A percentile compares a stretch with the other conserved stretches of the same genome.
Conservation (phyloP, 1,140 invertebrate species). For the Rhagoletis zephyria region DNA sequence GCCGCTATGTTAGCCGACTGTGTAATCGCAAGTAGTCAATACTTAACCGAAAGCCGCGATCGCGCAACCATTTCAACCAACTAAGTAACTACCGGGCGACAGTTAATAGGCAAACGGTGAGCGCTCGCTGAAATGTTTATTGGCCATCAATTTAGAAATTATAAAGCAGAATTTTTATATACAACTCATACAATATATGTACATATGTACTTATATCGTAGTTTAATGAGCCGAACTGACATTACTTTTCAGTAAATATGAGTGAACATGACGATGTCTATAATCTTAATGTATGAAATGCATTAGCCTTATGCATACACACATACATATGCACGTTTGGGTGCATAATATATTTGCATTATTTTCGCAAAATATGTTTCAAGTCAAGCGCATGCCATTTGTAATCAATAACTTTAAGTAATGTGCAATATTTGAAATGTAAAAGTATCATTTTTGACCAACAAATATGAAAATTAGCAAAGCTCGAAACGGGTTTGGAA, state of each 20-base stretch:
- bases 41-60: background rate
- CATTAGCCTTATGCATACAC: background rate
- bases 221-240: slow-evolving; percentile 22
- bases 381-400: background rate
- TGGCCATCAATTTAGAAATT: slow-evolving; percentile 18
- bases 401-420: background rate
- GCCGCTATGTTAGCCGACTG: background rate
- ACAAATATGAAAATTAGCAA: no score
- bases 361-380: background rate
- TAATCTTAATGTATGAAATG: no score
- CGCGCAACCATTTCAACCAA: background rate
- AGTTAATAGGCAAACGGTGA: slow-evolving; percentile 44
- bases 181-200: no score
- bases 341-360: background rate
- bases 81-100: background rate
- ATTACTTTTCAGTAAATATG: slow-evolving; percentile 17
- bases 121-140: slow-evolving; percentile 52
- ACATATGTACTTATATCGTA: slow-evolving; percentile 5
- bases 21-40: background rate
- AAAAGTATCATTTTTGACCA: no score
- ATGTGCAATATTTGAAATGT: background rate
- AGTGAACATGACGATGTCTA: background rate
- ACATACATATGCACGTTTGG: background rate
- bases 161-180: slow-evolving; percentile 41
- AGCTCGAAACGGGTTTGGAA: no score